Evolutionary conservation across 2,797 vertebrate genomes (phyloP).

Genomic region (Neosilurus mollespiculum): DNA sequence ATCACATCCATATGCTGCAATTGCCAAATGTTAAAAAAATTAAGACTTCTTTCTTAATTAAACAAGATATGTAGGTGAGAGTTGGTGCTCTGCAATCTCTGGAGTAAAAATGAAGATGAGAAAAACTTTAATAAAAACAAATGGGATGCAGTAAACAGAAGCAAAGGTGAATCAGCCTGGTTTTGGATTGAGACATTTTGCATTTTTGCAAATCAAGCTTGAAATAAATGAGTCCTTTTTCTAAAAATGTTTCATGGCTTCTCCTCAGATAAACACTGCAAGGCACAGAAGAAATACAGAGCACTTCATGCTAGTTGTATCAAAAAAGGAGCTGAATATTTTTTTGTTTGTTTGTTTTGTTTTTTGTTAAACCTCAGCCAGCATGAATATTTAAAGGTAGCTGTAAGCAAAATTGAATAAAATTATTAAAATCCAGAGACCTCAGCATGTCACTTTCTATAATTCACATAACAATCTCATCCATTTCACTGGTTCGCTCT

Average conservation of each 20-base stretch:
- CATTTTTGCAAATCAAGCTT: slow-evolving; percentile 17
- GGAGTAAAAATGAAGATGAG: background rate
- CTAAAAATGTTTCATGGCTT: background rate
- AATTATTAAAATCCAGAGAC: background rate
- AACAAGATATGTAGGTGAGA: background rate
- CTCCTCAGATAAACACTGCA: background rate
- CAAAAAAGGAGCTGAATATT: background rate
- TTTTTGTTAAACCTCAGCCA: background rate
- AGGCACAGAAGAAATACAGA: background rate
- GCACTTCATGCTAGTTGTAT: background rate
- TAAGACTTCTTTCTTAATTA: background rate
- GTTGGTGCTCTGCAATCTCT: background rate
- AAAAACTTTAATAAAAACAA: background rate
- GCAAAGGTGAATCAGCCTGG: background rate
- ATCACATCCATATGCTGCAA: no score
- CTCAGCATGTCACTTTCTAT: background rate
- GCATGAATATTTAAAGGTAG: background rate
- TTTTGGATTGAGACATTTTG: background rate
- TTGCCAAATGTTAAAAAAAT: background rate
- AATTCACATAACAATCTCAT: background rate
- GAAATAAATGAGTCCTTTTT: background rate
- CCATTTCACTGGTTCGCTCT: background rate
- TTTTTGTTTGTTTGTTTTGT: no score
- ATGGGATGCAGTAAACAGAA: background rate
- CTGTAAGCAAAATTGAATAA: background rate